These are phyloP conservation scores for Caenorhabditis panamensis DNA, from an alignment of 2,888 invertebrate genomes.

Conservation along the genomic window DNA sequence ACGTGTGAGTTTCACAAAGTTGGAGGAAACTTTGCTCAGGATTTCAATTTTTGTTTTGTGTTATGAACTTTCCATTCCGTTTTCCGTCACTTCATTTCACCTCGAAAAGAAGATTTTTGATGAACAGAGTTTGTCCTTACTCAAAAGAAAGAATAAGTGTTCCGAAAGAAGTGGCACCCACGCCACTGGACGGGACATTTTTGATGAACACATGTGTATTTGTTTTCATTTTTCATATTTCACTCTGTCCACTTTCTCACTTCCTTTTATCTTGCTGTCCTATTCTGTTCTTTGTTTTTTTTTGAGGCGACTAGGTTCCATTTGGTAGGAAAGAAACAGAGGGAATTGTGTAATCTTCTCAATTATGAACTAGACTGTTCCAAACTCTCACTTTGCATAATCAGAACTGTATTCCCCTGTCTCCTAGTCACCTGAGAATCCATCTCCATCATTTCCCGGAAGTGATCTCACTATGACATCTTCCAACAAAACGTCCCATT, in stretches of 20 bases:
- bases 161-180: neutral
- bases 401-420: too few species aligned
- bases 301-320: too few species aligned
- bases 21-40: neutral
- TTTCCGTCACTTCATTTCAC: neutral
- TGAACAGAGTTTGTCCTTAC: neutral
- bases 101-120: neutral
- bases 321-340: too few species aligned
- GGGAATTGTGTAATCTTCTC: too few species aligned
- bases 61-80: conserved; percentile 2
- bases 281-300: too few species aligned
- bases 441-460: too few species aligned
- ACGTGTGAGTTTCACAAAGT: conserved; percentile 30
- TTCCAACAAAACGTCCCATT: neutral
- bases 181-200: neutral
- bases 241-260: too few species aligned
- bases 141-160: neutral
- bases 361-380: too few species aligned
- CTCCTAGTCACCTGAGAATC: too few species aligned
- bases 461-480: too few species aligned
- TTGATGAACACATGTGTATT: neutral
- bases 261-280: too few species aligned
- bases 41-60: neutral
- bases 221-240: neutral
- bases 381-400: too few species aligned